Base-by-base conservation (phyloP, 2,888 invertebrate genomes). In the Clistopyga incitator region DNA sequence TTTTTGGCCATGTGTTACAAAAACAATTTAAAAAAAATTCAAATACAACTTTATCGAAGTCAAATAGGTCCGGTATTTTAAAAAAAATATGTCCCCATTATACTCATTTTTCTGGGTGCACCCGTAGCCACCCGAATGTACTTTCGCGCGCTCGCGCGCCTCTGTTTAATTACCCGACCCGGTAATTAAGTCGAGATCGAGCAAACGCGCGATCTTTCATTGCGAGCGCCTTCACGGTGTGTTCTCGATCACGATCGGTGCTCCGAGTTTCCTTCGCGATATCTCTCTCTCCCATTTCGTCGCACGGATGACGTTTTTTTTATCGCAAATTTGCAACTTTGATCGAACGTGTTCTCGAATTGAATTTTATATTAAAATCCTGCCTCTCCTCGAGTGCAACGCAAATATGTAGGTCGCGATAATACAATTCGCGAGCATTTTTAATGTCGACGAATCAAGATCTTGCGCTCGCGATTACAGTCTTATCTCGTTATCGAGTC, bases 221-320 rank as follows among this genome's bases (percentile, higher is more conserved):
- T 80, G 77, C 78, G 83, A 72, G 80, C 47, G 70, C 61, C 45
- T 67, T 45, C 45, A 15, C 47, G 42, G 34, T 34, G 70, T 75
- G 75, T 59, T 84, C 78, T 78, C 67, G 84, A 84, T 81, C 81
- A 75, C 77, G 67, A 71, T 34, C 59, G 47, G 68, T 34, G 34
- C 42, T 20, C 64, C 84, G 84, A 84, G 84, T 84, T 84, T 81
- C 81, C 84, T 81, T 81, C 78, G 56, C 84, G 81, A 78, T 78
- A 23, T 18, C 38, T 38, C 42, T 42, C 38, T 25, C 77, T 71
- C 65, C 61, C 68, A 15, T 29, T 50, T 38, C 20, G 29, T 42
- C 52, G 3, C n/a, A 13, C 18, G 23, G 15, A 18, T 20, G 10
- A 18, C 38, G n/a, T n/a, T 25, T 68, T 79, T 77, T 81, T 78